These are phyloP conservation scores for Steinernema feltiae DNA, from an alignment of 1,140 invertebrate species.

Conservation along the genomic window DNA sequence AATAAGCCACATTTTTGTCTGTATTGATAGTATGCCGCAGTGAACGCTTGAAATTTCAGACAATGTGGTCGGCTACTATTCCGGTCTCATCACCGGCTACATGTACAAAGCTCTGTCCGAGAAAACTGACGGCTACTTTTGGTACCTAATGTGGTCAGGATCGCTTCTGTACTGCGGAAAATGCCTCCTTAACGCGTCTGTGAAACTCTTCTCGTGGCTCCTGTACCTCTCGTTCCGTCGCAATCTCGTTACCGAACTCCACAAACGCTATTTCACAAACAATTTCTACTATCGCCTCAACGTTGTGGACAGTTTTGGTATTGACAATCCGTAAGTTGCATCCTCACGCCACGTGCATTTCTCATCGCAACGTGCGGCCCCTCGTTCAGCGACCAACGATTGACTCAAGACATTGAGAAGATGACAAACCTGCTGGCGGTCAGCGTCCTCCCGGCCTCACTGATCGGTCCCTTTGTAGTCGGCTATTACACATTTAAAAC, in stretches of 20 bases:
- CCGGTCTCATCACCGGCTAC: slow-evolving; percentile 28
- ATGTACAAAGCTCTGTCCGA: slow-evolving; percentile 30
- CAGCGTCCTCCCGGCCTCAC: slow-evolving; percentile 32
- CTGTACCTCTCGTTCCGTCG: slow-evolving; percentile 31
- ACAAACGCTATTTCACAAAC: slow-evolving; percentile 32
- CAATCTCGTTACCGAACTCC: slow-evolving; percentile 31
- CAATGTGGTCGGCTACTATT: slow-evolving; percentile 30
- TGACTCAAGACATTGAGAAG: slow-evolving; percentile 42
- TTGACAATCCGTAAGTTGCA: slow-evolving; percentile 44
- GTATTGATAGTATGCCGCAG: slow-evolving; percentile 16
- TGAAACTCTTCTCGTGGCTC: slow-evolving; percentile 38
- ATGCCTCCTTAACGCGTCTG: slow-evolving; percentile 20
- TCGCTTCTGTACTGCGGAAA: slow-evolving; percentile 33
- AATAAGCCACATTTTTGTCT: no score
- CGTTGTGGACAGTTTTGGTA: slow-evolving; percentile 29
- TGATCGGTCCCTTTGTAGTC: slow-evolving; percentile 36
- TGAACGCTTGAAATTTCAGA: no score
- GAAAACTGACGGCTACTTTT: slow-evolving; percentile 27
- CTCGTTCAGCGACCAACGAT: slow-evolving; percentile 37
- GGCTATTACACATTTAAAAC: slow-evolving; percentile 34
- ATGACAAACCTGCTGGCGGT: slow-evolving; percentile 31
- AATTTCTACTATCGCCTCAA: slow-evolving; percentile 36
- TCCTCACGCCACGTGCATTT: neutral
- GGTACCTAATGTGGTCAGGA: slow-evolving; percentile 29
- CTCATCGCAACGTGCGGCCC: neutral